A percentile compares a stretch with the other conserved stretches of the same genome.
Conservation (phyloP, 2,888 invertebrate genomes). For the Lasioglossum leucozonium region DNA sequence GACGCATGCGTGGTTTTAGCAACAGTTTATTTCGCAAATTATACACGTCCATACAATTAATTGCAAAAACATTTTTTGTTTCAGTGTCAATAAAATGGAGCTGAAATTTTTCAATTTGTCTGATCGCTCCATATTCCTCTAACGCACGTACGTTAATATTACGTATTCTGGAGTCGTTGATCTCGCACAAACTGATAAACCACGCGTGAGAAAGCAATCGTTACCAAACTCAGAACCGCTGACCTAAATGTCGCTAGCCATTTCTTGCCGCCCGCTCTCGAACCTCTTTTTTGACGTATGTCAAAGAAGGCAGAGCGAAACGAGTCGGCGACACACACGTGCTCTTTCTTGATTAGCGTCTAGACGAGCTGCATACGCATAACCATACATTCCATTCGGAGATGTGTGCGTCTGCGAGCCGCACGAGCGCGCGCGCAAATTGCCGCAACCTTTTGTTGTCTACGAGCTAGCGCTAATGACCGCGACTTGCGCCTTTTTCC, state of each 20-base stretch:
- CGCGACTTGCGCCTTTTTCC: slow-evolving; percentile 17
- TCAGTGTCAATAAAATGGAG: too few relatives aligned
- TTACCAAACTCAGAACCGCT: background rate
- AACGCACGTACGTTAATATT: background rate
- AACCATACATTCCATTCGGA: background rate
- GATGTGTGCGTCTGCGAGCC: background rate
- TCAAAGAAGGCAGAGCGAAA: slow-evolving; percentile 43
- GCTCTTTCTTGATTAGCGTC: slow-evolving; percentile 69
- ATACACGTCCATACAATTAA: too few relatives aligned
- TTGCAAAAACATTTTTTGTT: too few relatives aligned
- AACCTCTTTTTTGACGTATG: slow-evolving; percentile 20
- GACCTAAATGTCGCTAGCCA: slow-evolving; percentile 6
- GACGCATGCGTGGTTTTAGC: too few relatives aligned
- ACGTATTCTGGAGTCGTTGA: background rate
- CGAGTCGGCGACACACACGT: slow-evolving; percentile 46
- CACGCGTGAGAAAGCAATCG: background rate
- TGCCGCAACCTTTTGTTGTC: slow-evolving; percentile 13
- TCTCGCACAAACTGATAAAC: background rate
- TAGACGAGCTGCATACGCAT: slow-evolving; percentile 59
- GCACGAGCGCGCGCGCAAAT: background rate
- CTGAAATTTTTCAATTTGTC: too few relatives aligned
- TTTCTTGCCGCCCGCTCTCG: background rate
- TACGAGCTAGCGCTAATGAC: slow-evolving; percentile 23
- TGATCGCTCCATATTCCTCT: too few relatives aligned
- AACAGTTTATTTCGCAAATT: too few relatives aligned